Percentiles rank a stretch among this genome's conserved stretches.
phyloP scores from a whole-genome alignment of 2,113 vertebrate species.

The Proteles cristata region DNA sequence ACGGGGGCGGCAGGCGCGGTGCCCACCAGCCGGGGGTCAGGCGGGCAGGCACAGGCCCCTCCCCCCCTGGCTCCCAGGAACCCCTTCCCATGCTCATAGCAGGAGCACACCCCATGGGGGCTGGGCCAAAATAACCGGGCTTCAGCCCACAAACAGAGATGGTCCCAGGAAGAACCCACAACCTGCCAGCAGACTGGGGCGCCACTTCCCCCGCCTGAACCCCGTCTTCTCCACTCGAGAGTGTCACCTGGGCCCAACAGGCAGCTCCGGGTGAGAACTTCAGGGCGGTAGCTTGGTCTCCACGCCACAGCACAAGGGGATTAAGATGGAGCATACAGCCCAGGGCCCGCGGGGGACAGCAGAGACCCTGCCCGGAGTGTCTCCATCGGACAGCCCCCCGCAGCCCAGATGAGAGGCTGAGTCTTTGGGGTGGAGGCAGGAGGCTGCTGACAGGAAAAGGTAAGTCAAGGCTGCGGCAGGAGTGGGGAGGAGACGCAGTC shows the following conservation, averaged over 20 bases:
- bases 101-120: neutral
- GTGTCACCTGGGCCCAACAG: neutral
- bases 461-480: neutral
- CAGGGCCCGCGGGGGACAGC: fast-evolving
- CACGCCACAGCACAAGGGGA: fast-evolving
- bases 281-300: neutral
- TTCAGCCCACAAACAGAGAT: neutral
- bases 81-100: fast-evolving
- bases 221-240: neutral
- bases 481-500: neutral
- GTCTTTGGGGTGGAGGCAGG: neutral
- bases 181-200: fast-evolving
- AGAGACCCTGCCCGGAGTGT: neutral
- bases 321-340: neutral
- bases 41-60: neutral
- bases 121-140: neutral
- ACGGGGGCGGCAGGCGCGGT: fast-evolving
- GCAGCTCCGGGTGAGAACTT: too few species aligned
- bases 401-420: neutral
- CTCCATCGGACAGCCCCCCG: neutral
- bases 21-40: neutral
- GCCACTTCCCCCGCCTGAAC: neutral
- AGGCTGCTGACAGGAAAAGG: neutral
- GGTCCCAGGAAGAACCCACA: fast-evolving
- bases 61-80: fast-evolving